A percentile compares a stretch with the other conserved stretches of the same genome.
Evolutionary conservation across 2,888 invertebrate genomes (phyloP).

Genomic region (Drosophila acutilabella): DNA sequence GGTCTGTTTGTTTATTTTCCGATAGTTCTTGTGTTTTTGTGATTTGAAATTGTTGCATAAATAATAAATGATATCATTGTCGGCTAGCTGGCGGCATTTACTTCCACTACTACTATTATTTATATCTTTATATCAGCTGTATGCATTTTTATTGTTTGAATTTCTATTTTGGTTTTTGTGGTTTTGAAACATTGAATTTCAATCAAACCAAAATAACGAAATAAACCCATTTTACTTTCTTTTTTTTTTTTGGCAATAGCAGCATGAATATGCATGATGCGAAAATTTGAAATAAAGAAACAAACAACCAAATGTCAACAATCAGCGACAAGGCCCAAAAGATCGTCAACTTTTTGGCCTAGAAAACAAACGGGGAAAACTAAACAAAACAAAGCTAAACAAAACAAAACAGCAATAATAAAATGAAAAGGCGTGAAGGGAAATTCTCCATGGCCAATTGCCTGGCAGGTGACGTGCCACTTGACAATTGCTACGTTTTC

Average conservation of each 20-base stretch:
- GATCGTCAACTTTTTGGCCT: constrained; percentile 58
- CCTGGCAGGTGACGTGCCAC: constrained; percentile 72
- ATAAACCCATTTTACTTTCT: background rate
- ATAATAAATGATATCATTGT: constrained; percentile 71
- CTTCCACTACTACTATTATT: constrained; percentile 1
- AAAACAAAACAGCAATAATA: constrained; percentile 3
- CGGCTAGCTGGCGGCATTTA: constrained; percentile 52
- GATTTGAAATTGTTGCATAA: constrained; percentile 75
- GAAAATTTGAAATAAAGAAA: constrained; percentile 40
- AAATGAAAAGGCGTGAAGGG: background rate
- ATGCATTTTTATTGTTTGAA: constrained; percentile 11
- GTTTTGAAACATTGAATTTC: constrained; percentile 30
- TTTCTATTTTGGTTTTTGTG: constrained; percentile 16
- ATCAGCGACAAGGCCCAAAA: constrained; percentile 39
- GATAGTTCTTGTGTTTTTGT: constrained; percentile 34
- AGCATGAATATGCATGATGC: constrained; percentile 52
- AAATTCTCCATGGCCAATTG: constrained; percentile 61
- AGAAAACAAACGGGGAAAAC: constrained; percentile 30
- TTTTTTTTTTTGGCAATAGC: constrained; percentile 25
- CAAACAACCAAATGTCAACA: constrained; percentile 59
- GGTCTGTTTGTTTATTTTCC: constrained; percentile 33
- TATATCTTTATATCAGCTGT: too few species aligned
- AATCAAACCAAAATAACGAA: background rate
- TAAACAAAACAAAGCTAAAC: background rate
- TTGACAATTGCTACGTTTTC: constrained; percentile 79